Percentiles rank a stretch among this genome's conserved stretches.
Evolutionary conservation across 2,113 vertebrate genomes (phyloP).

Genomic region (Nothoprocta pentlandii): DNA sequence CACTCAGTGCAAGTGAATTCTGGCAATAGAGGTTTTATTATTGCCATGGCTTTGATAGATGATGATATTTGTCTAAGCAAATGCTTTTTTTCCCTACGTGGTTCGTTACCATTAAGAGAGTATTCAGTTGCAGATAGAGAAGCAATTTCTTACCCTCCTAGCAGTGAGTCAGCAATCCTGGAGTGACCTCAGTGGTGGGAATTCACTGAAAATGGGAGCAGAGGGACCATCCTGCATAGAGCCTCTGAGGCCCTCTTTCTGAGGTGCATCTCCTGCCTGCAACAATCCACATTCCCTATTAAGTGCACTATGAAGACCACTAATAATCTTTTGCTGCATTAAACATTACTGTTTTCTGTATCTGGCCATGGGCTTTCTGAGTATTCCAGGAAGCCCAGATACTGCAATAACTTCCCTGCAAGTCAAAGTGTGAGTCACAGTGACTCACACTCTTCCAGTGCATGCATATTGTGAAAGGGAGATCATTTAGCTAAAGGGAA

Average conservation of each 20-base stretch:
- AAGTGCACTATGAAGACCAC: constrained; percentile 34
- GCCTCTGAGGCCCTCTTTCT: not conserved
- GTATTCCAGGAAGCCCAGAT: constrained; percentile 38
- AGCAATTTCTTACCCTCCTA: not conserved
- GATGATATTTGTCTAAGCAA: constrained; percentile 71
- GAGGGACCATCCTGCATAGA: not conserved
- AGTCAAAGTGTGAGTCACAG: not conserved
- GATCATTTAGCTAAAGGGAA: not conserved
- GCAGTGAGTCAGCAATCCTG: not conserved
- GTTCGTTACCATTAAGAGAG: constrained; percentile 67
- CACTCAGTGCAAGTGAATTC: constrained; percentile 60
- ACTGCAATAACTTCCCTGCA: not conserved
- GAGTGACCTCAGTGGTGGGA: not conserved
- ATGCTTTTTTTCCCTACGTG: constrained; percentile 49
- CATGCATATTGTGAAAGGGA: not conserved
- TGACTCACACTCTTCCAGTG: not conserved
- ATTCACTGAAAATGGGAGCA: not conserved
- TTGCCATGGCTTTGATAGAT: constrained; percentile 61
- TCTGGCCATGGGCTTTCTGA: constrained; percentile 60
- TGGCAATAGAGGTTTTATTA: constrained; percentile 67
- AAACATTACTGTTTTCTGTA: constrained; percentile 68
- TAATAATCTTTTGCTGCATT: constrained; percentile 67
- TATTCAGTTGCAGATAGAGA: constrained; percentile 26
- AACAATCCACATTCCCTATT: not conserved
- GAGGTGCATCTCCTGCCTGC: not conserved